Conservation (phyloP, 2,113 vertebrate genomes). For the Corydoras maculifer region DNA sequence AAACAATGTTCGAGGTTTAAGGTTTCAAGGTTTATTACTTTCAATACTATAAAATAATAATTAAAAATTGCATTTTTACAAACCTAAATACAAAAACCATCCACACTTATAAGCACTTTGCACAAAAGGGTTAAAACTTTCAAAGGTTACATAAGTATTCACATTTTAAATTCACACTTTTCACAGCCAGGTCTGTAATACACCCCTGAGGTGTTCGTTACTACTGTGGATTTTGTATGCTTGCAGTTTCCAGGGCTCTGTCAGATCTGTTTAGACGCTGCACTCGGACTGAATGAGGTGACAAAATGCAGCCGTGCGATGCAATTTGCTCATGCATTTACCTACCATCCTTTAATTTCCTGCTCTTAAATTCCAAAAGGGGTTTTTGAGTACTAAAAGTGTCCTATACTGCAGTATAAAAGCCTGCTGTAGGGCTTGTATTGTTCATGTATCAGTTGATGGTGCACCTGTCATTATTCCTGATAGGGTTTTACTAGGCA, state of each 20-base stretch:
- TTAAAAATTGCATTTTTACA: too few relatives aligned
- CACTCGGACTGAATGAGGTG: conserved; percentile 31
- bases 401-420: too few relatives aligned
- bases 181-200: not conserved
- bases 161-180: not conserved
- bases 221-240: conserved; percentile 27
- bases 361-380: conserved; percentile 54
- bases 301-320: conserved; percentile 48
- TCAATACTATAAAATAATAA: too few relatives aligned
- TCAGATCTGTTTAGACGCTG: conserved; percentile 38
- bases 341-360: conserved; percentile 60
- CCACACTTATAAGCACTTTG: not conserved
- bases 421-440: too few relatives aligned
- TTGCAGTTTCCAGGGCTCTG: conserved; percentile 40
- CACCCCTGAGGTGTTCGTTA: not conserved
- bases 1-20: too few relatives aligned
- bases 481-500: conserved; percentile 11
- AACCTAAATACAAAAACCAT: too few relatives aligned
- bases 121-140: not conserved
- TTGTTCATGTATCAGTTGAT: not conserved
- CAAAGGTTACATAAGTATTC: not conserved
- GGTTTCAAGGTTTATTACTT: too few relatives aligned
- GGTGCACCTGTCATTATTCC: not conserved
- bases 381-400: conserved; percentile 9
- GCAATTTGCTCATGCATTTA: conserved; percentile 50